Evolutionary conservation across 2,113 vertebrate genomes (phyloP).

Genomic region (Proteles cristata): DNA sequence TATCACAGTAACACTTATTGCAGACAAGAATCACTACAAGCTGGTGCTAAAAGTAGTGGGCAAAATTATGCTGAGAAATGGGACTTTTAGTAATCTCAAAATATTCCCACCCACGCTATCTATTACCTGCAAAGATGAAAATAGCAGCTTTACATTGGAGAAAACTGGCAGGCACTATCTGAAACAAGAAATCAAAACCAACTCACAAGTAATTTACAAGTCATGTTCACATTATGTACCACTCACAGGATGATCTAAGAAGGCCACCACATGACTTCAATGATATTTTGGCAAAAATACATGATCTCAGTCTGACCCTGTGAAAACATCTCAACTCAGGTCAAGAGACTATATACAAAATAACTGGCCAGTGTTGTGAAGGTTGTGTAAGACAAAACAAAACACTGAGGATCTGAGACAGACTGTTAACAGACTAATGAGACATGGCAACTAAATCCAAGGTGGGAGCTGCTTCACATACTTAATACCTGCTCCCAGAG

Average conservation of each 20-base stretch:
- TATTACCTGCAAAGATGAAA: not conserved
- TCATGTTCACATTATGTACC: not conserved
- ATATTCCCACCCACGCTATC: not conserved
- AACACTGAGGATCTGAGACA: not conserved
- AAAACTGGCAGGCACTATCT: not conserved
- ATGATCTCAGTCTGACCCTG: not conserved
- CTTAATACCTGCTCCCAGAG: not conserved
- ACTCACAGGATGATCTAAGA: not conserved
- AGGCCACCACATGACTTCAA: not conserved
- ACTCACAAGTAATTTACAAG: not conserved
- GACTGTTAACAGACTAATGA: not conserved
- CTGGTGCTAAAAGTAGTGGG: not conserved
- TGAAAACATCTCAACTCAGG: not conserved
- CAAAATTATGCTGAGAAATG: not conserved
- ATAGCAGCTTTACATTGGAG: not conserved
- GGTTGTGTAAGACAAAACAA: not conserved
- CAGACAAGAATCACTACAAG: not conserved
- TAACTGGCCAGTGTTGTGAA: not conserved
- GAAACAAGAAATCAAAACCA: conserved; percentile 18
- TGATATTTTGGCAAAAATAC: not conserved
- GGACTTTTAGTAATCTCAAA: not conserved
- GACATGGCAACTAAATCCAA: not conserved
- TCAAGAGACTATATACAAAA: not conserved
- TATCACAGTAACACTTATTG: not conserved
- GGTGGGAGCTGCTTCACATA: not conserved